phyloP scores from a whole-genome alignment of 1,140 invertebrate genomes.

The Drosophila nigrodunni region DNA sequence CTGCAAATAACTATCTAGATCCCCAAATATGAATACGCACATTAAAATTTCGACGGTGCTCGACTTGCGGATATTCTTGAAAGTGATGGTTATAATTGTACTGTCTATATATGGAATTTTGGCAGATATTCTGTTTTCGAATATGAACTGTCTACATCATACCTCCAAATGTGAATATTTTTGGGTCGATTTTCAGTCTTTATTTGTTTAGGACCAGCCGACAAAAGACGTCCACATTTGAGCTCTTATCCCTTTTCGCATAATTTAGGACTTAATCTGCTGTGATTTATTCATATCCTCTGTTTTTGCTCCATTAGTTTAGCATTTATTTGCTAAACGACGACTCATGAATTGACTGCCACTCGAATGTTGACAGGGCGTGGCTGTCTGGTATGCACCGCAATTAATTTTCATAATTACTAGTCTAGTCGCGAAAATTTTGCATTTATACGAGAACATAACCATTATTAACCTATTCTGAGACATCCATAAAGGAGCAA shows the following conservation, averaged over 20 bases:
- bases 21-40: neutral
- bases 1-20: slow-evolving; percentile 59
- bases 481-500: slow-evolving; percentile 37
- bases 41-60: neutral
- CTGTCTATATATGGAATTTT: slow-evolving; percentile 46
- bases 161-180: slow-evolving; percentile 19
- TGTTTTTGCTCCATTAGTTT: slow-evolving; percentile 74
- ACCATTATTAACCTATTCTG: slow-evolving; percentile 55
- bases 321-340: slow-evolving; percentile 66
- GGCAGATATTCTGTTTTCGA: slow-evolving; percentile 41
- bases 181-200: slow-evolving; percentile 16
- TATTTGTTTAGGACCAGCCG: slow-evolving; percentile 68
- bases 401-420: slow-evolving; percentile 80
- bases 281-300: slow-evolving; percentile 81
- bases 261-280: slow-evolving; percentile 75
- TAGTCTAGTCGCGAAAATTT: slow-evolving; percentile 34
- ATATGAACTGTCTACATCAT: slow-evolving; percentile 32
- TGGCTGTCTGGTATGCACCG: slow-evolving; percentile 18
- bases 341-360: slow-evolving; percentile 47
- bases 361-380: slow-evolving; percentile 17
- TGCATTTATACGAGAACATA: slow-evolving; percentile 41
- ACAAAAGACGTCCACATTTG: slow-evolving; percentile 45
- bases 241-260: slow-evolving; percentile 70
- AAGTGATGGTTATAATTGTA: neutral
- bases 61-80: neutral